A percentile compares a stretch with the other conserved stretches of the same genome.
Conservation (phyloP, 1,140 invertebrate species). For the Euschistus heros region DNA sequence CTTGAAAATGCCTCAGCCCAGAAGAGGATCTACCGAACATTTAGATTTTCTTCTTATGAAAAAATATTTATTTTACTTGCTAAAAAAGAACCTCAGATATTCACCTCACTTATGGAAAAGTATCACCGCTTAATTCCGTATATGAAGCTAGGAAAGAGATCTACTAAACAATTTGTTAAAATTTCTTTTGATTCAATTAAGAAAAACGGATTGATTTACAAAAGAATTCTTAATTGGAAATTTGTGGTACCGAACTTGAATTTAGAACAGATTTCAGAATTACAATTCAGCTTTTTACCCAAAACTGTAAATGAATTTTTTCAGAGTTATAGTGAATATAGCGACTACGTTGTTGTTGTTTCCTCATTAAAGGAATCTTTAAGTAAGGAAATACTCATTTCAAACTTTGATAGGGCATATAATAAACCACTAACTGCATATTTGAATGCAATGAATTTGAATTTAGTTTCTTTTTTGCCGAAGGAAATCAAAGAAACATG, state of each 20-base stretch:
- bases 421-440: background rate
- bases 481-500: background rate
- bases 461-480: background rate
- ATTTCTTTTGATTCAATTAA: background rate
- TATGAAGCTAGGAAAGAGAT: slow-evolving; percentile 14
- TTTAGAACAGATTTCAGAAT: background rate
- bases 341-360: background rate
- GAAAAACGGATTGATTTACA: slow-evolving; percentile 1
- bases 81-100: background rate
- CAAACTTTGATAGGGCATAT: slow-evolving; percentile 9
- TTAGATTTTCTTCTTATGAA: background rate
- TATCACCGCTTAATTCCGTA: slow-evolving; percentile 9
- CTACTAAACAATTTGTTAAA: slow-evolving; percentile 12
- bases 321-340: background rate
- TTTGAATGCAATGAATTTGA: background rate
- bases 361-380: background rate
- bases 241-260: background rate
- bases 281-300: slow-evolving; percentile 8
- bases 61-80: background rate
- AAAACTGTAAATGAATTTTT: slow-evolving; percentile 1
- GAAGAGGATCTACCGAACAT: background rate
- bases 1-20: background rate
- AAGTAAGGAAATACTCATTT: background rate
- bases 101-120: slow-evolving; percentile 5
- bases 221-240: slow-evolving; percentile 11